Evolutionary conservation across 1,140 invertebrate genomes (phyloP), one percentile per base, ranked within the genome.

Genomic region (Cyclargus thomasi): DNA sequence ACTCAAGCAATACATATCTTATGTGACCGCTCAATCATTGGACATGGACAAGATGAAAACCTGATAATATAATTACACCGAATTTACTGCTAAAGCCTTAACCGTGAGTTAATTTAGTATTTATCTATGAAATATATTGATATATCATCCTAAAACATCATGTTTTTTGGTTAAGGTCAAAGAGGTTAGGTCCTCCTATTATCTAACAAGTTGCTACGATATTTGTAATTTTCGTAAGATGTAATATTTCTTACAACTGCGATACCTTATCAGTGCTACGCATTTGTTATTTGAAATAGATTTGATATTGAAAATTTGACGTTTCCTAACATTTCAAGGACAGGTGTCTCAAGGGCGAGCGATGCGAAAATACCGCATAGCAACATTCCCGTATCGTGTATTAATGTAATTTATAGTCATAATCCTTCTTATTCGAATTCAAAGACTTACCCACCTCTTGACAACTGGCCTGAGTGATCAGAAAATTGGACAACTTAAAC

Each of bases 391-490:
- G 7, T 47, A 20, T 20, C 18, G 20, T 47, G 47, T 53, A 0
- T 35, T 16, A 39, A 11, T 64, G 7, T 1, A 57, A 47, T 22
- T 59, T 63, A 17, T 55, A 23, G 67, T 57, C 57, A 22, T 47
- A 64, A 63, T 23, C 21, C n/a, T 55, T 23, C 59, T 65, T 74
- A 64, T 70, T 70, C 70, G 70, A 63, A 23, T 64, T 55, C 64
- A 23, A 82, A 91, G 90, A 92, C 91, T 92, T 92, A 92, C 92
- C 92, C 90, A 92, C 92, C 92, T 92, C 92, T 92, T 92, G 92
- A 91, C 92, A 92, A 86, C 86, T 88, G 85, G 89, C 91, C 77
- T 87, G 82, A 80, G 89, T 86, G 75, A 91, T 81, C 78, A 91
- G 77, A 78, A 81, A 83, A 74, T 82, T 83, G 65, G 80, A 81